Conservation (phyloP, 2,888 invertebrate genomes). For the Diadromus collaris region DNA sequence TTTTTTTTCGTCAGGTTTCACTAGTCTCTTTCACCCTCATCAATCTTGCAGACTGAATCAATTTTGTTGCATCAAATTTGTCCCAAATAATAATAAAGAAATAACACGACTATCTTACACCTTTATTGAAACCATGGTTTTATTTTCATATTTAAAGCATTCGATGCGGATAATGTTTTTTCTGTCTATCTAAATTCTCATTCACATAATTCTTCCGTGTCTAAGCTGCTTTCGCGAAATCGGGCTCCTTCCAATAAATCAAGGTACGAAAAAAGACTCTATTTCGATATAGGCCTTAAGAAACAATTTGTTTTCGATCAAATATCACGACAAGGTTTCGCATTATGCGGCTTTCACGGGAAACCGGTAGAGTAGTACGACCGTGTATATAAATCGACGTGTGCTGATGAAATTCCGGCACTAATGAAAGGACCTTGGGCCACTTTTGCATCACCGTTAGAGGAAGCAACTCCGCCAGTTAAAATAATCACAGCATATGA, state of each 20-base stretch:
- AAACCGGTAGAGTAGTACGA: background rate
- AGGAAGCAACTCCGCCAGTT: constrained; percentile 16
- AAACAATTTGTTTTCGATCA: background rate
- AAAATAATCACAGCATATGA: constrained; percentile 7
- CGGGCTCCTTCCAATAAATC: background rate
- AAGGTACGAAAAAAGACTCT: background rate
- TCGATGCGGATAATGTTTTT: background rate
- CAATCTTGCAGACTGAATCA: background rate
- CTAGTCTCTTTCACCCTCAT: background rate
- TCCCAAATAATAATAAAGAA: background rate
- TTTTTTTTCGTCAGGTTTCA: background rate
- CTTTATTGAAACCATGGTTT: background rate
- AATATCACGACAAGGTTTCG: background rate
- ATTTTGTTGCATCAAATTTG: background rate
- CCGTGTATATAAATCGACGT: background rate
- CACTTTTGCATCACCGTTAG: constrained; percentile 47
- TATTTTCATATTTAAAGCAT: background rate
- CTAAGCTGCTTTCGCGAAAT: background rate
- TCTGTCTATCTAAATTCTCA: background rate
- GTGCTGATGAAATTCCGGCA: background rate
- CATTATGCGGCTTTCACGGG: background rate
- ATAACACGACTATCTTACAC: background rate
- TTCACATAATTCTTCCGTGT: background rate
- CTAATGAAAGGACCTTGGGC: constrained; percentile 55
- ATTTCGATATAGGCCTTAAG: background rate